Conservation (phyloP, 2,888 invertebrate species). For the Dryadula phaetusa region DNA sequence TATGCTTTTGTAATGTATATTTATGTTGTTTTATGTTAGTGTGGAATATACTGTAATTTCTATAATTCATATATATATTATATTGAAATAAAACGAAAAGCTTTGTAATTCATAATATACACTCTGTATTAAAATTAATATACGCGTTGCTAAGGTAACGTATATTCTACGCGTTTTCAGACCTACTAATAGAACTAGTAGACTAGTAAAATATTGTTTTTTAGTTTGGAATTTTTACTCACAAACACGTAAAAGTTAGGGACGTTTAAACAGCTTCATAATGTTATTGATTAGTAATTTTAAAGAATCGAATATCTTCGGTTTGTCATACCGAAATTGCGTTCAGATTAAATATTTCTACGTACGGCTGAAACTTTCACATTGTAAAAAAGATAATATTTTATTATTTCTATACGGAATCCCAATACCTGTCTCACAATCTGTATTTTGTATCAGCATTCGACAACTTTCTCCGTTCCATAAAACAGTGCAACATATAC, state of each 20-base stretch:
- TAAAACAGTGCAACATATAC: conserved; percentile 57
- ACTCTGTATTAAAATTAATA: no score
- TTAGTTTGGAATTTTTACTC: no score
- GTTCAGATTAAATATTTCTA: neutral
- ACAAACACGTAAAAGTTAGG: neutral
- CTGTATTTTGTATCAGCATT: conserved; percentile 33
- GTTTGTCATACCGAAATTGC: neutral
- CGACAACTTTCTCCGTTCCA: conserved; percentile 68
- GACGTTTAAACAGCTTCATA: neutral
- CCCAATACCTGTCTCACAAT: conserved; percentile 32
- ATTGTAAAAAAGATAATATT: conserved; percentile 23
- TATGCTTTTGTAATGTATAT: no score
- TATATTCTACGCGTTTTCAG: no score
- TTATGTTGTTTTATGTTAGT: no score
- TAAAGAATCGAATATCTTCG: neutral
- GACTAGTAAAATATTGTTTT: no score
- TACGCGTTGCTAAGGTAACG: no score
- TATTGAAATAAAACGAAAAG: no score
- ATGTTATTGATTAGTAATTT: neutral
- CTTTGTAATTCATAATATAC: no score
- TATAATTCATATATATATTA: no score
- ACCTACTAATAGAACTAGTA: no score
- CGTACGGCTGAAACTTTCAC: conserved; percentile 17
- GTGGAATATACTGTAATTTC: no score
- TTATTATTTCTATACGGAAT: conserved; percentile 29